Evolutionary conservation across 2,797 vertebrate species (phyloP), one percentile per base, ranked within the genome.

Genomic region (Melanogrammus aeglefinus): DNA sequence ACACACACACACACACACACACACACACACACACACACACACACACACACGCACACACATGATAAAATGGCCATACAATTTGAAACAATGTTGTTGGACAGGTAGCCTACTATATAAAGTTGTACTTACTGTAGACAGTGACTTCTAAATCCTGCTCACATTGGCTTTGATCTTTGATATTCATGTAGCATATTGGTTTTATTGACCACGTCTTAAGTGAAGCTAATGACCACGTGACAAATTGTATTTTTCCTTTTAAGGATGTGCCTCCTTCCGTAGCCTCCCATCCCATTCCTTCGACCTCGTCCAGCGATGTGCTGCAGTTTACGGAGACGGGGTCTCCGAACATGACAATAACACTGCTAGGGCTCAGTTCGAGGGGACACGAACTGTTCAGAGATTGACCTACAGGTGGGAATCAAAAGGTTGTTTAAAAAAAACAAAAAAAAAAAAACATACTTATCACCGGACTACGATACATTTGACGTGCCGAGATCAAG

Each of bases 121-220:
- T n/a, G 57, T 70, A 87, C 91, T 90, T 77, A 93, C 92, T 83
- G 82, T 93, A 93, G 75, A 92, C 21, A 0, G 38, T 91, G 79
- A 93, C 36, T 33, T 80, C 1, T 0, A 84, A 66, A 0, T 0
- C 0, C 8, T 27, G 0, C 0, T 0, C 0, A 41, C 85, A 85
- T 82, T 94, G 90, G 10, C 1, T 0, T 0, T 14, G 12, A 9
- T 16, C 0, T 0, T 0, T 0, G 0, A 1, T 0, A 77, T 24
- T 82, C 0, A 76, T 0, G 79, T 1, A 93, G 86, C 93, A 94
- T 0, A 0, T 0, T 2, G 88, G 21, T 0, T 0, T 0, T 0
- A 88, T 0, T 0, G 0, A 0, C 92, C 91, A 93, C 0, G 0
- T 0, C 1, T 0, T 8, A 10, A 87, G 74, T 0, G 38, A 3